phyloP scores from a whole-genome alignment of 2,113 vertebrate species.

The Prionailurus viverrinus region DNA sequence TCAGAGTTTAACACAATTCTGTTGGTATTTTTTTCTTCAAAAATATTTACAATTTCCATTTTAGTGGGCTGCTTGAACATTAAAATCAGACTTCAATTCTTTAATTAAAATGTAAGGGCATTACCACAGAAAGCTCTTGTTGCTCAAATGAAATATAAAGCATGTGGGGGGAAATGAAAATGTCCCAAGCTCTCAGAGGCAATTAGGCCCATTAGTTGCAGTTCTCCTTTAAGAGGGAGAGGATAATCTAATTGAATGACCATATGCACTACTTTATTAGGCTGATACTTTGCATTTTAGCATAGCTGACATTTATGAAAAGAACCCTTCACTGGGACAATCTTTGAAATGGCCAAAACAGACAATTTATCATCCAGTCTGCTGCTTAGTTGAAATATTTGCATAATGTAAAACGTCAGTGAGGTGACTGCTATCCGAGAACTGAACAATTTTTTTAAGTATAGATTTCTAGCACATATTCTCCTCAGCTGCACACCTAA shows the following conservation, averaged over 20 bases:
- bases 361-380: conserved; percentile 63
- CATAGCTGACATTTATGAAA: conserved; percentile 76
- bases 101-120: conserved; percentile 80
- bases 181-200: conserved; percentile 73
- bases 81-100: conserved; percentile 76
- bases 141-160: conserved; percentile 76
- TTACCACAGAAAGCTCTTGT: conserved; percentile 79
- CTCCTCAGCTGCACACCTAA: background rate
- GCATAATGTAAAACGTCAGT: background rate
- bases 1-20: conserved; percentile 74
- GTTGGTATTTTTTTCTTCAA: conserved; percentile 64
- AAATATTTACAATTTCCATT: conserved; percentile 80
- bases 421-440: conserved; percentile 64
- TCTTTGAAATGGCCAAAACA: conserved; percentile 68
- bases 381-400: background rate
- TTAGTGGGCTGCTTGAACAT: conserved; percentile 66
- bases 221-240: conserved; percentile 76
- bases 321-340: conserved; percentile 40
- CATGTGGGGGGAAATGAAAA: conserved; percentile 57
- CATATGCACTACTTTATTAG: conserved; percentile 72
- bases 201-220: conserved; percentile 83
- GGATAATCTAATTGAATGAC: conserved; percentile 78
- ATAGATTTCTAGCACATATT: conserved; percentile 43
- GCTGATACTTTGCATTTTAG: conserved; percentile 77
- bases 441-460: conserved; percentile 64